Conservation (phyloP, 2,797 vertebrate species). For the Sebastes kiyomatsui region DNA sequence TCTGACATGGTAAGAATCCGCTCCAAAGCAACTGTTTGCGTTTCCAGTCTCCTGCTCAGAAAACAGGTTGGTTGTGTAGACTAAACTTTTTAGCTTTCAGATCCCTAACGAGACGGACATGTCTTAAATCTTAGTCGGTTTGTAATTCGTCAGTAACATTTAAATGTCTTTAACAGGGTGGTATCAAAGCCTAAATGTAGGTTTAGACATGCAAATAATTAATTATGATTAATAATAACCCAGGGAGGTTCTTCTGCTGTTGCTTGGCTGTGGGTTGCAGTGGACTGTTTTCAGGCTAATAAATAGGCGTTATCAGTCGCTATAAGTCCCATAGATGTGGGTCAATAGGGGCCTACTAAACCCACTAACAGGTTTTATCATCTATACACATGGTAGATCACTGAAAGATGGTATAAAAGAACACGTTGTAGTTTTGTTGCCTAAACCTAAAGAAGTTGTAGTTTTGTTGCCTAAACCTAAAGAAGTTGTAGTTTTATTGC, state of each 20-base stretch:
- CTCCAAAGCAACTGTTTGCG: background rate
- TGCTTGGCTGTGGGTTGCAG: background rate
- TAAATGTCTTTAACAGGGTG: background rate
- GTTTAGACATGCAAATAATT: background rate
- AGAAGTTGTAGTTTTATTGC: no score
- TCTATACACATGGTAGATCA: no score
- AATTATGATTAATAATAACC: background rate
- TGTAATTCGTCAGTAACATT: background rate
- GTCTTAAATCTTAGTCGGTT: background rate
- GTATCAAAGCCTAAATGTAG: background rate
- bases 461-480: no score
- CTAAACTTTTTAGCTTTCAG: background rate
- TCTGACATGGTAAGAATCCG: slow-evolving; percentile 79
- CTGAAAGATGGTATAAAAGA: no score
- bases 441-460: no score
- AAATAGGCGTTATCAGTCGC: no score
- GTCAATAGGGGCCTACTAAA: no score
- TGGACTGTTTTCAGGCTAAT: background rate
- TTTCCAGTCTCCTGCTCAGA: background rate
- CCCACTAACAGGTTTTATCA: no score
- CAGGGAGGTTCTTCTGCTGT: background rate
- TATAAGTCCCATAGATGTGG: no score
- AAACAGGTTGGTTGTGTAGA: background rate
- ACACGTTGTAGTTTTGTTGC: no score
- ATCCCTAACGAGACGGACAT: background rate